A percentile compares a stretch with the other conserved stretches of the same genome.
Evolutionary conservation across 1,140 invertebrate genomes (phyloP).

Genomic region (Bombus huntii): DNA sequence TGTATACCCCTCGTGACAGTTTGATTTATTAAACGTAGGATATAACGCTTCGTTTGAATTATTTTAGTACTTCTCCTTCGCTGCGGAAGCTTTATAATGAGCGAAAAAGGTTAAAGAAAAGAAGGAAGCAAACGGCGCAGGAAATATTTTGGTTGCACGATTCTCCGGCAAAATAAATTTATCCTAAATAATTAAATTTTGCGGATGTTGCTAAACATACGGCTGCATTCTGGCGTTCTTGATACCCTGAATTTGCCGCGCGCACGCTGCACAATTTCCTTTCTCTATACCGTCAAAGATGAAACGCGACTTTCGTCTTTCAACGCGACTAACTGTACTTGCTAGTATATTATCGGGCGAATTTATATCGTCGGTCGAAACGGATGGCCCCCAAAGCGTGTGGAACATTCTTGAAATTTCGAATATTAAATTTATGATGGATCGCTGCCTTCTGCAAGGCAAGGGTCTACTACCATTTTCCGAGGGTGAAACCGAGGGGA

Average conservation of each 20-base stretch:
- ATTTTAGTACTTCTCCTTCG: background rate
- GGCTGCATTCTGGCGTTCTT: background rate
- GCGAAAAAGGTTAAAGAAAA: background rate
- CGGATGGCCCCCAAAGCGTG: slow-evolving; percentile 63
- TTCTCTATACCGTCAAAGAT: slow-evolving; percentile 16
- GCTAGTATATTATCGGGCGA: slow-evolving; percentile 66
- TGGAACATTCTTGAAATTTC: slow-evolving; percentile 73
- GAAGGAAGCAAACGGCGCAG: background rate
- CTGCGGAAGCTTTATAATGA: background rate
- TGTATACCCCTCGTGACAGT: slow-evolving; percentile 36
- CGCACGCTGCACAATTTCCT: slow-evolving; percentile 12
- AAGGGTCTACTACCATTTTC: slow-evolving; percentile 50
- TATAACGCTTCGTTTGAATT: slow-evolving; percentile 41
- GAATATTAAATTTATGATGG: slow-evolving; percentile 79
- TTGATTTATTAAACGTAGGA: slow-evolving; percentile 59
- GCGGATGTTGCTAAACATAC: slow-evolving; percentile 42
- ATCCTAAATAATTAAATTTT: slow-evolving; percentile 34
- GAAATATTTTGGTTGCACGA: slow-evolving; percentile 40
- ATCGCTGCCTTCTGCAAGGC: slow-evolving; percentile 69
- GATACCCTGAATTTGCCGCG: background rate
- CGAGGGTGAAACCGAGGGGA: slow-evolving; percentile 33
- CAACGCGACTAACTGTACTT: slow-evolving; percentile 53
- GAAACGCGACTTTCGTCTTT: slow-evolving; percentile 55
- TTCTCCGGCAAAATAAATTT: slow-evolving; percentile 31
- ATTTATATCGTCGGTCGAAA: slow-evolving; percentile 67